A percentile compares a stretch with the other conserved stretches of the same genome.
phyloP scores from a whole-genome alignment of 2,113 vertebrate genomes.

The Campylomormyrus numenius region DNA sequence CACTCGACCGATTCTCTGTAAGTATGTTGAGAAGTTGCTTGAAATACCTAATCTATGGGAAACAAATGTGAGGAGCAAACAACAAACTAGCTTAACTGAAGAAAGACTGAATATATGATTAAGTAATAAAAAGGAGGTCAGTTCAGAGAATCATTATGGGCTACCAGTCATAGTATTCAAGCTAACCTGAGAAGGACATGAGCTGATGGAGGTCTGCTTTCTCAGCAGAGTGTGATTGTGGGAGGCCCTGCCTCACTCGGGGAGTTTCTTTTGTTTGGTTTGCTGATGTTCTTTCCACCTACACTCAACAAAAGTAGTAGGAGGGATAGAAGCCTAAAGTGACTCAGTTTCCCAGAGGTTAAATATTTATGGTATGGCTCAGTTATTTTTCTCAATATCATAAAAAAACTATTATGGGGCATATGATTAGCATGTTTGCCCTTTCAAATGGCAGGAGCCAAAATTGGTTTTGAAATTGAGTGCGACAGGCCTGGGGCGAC shows the following conservation, averaged over 20 bases:
- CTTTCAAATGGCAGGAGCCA: conserved; percentile 7
- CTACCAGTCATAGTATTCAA: not conserved
- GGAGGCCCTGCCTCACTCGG: not conserved
- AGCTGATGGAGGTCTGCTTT: not conserved
- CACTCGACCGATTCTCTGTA: not conserved
- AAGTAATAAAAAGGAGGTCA: not conserved
- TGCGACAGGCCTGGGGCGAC: conserved; percentile 20
- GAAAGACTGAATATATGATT: not conserved
- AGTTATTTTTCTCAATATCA: conserved; percentile 22
- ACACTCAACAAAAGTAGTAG: not conserved
- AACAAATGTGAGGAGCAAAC: not conserved
- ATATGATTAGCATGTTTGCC: conserved; percentile 32
- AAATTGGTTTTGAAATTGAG: conserved; percentile 29
- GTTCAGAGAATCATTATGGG: not conserved
- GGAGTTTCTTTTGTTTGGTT: conserved; percentile 8
- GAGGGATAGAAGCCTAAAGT: not conserved
- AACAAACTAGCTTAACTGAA: not conserved
- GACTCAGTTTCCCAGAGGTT: conserved; percentile 18
- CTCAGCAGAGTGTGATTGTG: not conserved
- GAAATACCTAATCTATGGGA: not conserved
- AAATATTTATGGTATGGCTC: conserved; percentile 31
- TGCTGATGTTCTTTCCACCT: conserved; percentile 9
- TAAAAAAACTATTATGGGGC: conserved; percentile 23
- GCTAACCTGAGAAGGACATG: not conserved
- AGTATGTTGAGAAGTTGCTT: not conserved